These are phyloP conservation scores for Lepus townsendii DNA, from an alignment of 2,797 vertebrate genomes.

Conservation along the genomic window DNA sequence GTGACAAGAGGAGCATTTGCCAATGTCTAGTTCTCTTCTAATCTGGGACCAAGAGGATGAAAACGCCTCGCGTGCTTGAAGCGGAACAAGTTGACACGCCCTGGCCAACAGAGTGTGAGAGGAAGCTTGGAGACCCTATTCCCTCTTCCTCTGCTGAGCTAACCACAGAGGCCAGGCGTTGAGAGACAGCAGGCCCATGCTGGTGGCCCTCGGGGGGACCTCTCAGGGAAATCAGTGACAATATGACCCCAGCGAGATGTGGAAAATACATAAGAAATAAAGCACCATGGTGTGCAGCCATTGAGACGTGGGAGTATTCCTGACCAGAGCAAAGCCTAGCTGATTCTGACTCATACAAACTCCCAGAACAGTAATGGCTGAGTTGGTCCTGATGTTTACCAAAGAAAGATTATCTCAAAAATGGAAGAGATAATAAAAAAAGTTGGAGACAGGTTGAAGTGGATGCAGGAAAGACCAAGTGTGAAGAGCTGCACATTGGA, in stretches of 20 bases:
- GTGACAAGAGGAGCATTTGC: not conserved
- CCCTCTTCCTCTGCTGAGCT: not conserved
- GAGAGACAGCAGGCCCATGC: not conserved
- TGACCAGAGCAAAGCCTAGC: not conserved
- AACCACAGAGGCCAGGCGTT: not conserved
- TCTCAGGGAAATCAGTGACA: not conserved
- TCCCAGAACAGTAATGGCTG: not conserved
- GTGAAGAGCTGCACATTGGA: not conserved
- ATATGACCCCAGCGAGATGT: not conserved
- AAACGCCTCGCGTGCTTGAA: not conserved
- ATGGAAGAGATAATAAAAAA: not conserved
- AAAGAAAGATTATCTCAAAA: not conserved
- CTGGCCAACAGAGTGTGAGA: not conserved
- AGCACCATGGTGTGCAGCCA: not conserved
- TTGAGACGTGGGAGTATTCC: not conserved
- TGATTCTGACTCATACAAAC: not conserved
- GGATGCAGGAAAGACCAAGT: not conserved
- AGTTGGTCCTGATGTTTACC: not conserved
- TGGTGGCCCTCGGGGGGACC: not conserved
- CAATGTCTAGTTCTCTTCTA: not conserved
- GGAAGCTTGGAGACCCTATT: not conserved
- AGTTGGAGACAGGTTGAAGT: not conserved
- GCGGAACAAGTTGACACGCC: not conserved
- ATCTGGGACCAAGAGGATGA: not conserved
- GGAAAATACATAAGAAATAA: not conserved